phyloP scores from a whole-genome alignment of 2,797 vertebrate species.

The Momotus momota region DNA sequence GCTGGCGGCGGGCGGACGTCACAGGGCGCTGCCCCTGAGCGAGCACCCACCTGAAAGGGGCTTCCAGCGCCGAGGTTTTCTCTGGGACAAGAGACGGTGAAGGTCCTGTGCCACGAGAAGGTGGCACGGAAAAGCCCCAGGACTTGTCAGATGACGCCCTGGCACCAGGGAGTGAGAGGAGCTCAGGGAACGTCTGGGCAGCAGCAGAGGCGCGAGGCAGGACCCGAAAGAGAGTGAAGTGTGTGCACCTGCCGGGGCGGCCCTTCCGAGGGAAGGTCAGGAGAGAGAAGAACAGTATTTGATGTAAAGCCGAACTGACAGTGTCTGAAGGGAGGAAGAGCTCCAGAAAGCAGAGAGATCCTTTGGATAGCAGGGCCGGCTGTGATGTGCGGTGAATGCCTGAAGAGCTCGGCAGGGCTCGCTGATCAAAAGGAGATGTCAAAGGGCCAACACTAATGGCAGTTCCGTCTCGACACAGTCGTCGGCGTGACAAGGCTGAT shows the following conservation, averaged over 20 bases:
- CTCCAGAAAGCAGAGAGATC: neutral
- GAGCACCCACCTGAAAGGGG: neutral
- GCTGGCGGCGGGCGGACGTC: too few relatives aligned
- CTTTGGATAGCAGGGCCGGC: neutral
- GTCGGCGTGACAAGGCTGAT: neutral
- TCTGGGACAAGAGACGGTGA: too few relatives aligned
- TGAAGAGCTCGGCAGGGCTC: neutral
- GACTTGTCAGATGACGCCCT: neutral
- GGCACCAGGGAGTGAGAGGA: neutral
- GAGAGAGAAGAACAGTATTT: neutral
- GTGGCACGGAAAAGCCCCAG: too few relatives aligned
- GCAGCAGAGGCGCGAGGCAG: neutral
- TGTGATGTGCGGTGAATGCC: neutral
- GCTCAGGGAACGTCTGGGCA: neutral
- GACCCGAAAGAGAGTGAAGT: neutral
- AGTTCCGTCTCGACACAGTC: neutral
- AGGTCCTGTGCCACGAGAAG: neutral
- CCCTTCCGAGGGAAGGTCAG: neutral
- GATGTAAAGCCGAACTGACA: neutral
- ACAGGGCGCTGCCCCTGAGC: neutral
- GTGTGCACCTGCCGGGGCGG: neutral
- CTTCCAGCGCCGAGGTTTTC: neutral
- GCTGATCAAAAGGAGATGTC: neutral
- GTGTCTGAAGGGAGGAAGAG: neutral
- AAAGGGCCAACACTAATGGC: slow-evolving; percentile 5